A percentile compares a stretch with the other conserved stretches of the same genome.
These are phyloP conservation scores for Centruroides sculpturatus DNA, from an alignment of 1,140 invertebrate species.

Conservation along the genomic window DNA sequence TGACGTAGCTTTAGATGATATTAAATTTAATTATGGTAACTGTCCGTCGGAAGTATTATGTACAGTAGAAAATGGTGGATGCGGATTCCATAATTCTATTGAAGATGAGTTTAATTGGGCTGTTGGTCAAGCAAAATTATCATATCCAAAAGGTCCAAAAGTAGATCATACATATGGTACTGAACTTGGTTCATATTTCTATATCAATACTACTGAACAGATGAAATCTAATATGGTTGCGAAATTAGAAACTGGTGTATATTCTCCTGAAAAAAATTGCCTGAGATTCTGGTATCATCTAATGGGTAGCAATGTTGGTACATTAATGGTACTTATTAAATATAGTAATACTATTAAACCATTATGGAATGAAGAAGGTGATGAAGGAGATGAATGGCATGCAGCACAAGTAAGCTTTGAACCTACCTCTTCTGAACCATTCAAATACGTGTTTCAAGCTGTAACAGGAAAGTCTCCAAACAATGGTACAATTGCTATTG, in stretches of 20 bases:
- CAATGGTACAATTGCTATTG: slow-evolving; percentile 11
- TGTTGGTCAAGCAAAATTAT: neutral
- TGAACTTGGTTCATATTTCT: slow-evolving; percentile 14
- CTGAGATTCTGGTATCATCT: slow-evolving; percentile 21
- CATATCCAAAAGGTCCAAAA: slow-evolving; percentile 11
- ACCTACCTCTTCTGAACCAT: neutral
- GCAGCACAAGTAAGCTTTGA: slow-evolving; percentile 6
- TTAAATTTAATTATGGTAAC: slow-evolving; percentile 2
- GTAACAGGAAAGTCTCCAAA: neutral
- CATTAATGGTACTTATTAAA: slow-evolving; percentile 10
- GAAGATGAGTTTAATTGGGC: slow-evolving; percentile 7
- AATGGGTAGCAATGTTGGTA: slow-evolving; percentile 14
- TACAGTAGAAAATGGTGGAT: slow-evolving; percentile 14
- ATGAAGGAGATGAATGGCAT: slow-evolving; percentile 11
- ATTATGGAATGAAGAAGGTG: slow-evolving; percentile 10
- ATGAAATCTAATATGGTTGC: slow-evolving; percentile 1
- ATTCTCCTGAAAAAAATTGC: slow-evolving; percentile 12
- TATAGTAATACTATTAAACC: slow-evolving; percentile 3
- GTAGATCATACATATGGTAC: slow-evolving; percentile 20
- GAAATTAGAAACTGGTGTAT: slow-evolving; percentile 8
- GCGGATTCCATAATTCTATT: slow-evolving; percentile 8
- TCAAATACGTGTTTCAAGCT: slow-evolving; percentile 13
- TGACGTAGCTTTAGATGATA: slow-evolving; percentile 16
- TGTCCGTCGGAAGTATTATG: slow-evolving; percentile 15
- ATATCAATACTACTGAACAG: slow-evolving; percentile 9